Percentiles rank a stretch among this genome's conserved stretches.
Evolutionary conservation across 2,888 invertebrate species (phyloP).

Genomic region (Noctua pronuba): DNA sequence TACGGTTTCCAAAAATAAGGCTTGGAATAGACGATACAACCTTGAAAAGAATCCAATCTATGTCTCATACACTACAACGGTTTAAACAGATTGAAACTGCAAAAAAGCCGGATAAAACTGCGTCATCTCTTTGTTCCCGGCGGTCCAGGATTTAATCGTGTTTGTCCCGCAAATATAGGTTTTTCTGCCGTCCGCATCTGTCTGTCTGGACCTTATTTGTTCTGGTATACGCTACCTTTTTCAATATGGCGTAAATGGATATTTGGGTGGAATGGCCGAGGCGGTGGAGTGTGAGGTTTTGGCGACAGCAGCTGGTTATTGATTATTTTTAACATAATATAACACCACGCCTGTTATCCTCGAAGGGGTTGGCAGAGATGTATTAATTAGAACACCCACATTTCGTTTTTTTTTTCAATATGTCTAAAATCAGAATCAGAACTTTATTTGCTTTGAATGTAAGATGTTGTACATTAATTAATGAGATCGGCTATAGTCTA

Average conservation of each 20-base stretch:
- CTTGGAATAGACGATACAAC: not conserved
- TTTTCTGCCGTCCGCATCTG: conserved; percentile 56
- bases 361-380: not conserved
- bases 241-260: not conserved
- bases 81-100: conserved; percentile 35
- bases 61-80: conserved; percentile 18
- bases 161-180: conserved; percentile 69
- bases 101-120: conserved; percentile 37
- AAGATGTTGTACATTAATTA: too few species aligned
- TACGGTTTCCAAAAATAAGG: not conserved
- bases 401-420: too few species aligned
- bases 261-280: not conserved
- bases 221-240: conserved; percentile 26
- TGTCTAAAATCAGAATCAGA: too few species aligned
- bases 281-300: conserved; percentile 5
- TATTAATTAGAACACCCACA: not conserved
- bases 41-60: conserved; percentile 44
- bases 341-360: not conserved
- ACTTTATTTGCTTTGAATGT: too few species aligned
- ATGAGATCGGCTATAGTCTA: too few species aligned
- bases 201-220: conserved; percentile 39
- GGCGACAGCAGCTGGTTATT: not conserved
- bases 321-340: not conserved
- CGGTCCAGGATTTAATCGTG: conserved; percentile 65
- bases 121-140: conserved; percentile 47